Evolutionary conservation across 2,888 invertebrate species (phyloP), one percentile per base, ranked within the genome.

Genomic region (Leucophenga montana): DNA sequence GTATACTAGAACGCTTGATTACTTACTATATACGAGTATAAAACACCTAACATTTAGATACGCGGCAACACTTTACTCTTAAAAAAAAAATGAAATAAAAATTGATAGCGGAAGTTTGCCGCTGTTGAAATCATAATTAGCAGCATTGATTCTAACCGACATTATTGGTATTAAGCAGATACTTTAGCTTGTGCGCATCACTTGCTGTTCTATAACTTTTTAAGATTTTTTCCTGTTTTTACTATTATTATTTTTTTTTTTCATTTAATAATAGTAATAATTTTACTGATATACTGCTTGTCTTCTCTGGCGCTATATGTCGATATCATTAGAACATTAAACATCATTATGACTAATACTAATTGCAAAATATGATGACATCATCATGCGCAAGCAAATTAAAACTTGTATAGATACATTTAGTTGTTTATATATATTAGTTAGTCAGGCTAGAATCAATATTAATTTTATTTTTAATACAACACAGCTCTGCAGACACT

Each of bases 91-190:
- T 11, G n/a, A n/a, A n/a, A 56, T 18, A 22, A 56, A 27, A 27
- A 20, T 20, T 20, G 27, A 71, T 78, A 74, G 82, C 81, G 81
- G 83, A 81, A 81, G 81, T 80, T 56, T 14, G 20, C 16, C 16
- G 11, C 54, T 4, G 54, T 20, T 20, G 27, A 18, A 22, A 22
- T 56, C 22, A 22, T 22, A 56, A 56, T 56, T 56, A 56, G 56
- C 50, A 22, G 56, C 27, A 56, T 22, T 27, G 56, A 56, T 56
- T 20, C 20, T 56, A 56, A 56, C 8, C 27, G 22, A 27, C 13
- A 56, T 56, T 56, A 14, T 14, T 22, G 13, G 6, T 39, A 8
- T 3, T 39, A 39, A 39, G 39, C 39, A 39, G 39, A 39, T 39
- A 8, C 39, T 8, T 39, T 11, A 3, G 9, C 1, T 39, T 8